Percentiles rank a stretch among this genome's conserved stretches.
phyloP scores from a whole-genome alignment of 2,888 invertebrate species.

The Athetis lepigone region DNA sequence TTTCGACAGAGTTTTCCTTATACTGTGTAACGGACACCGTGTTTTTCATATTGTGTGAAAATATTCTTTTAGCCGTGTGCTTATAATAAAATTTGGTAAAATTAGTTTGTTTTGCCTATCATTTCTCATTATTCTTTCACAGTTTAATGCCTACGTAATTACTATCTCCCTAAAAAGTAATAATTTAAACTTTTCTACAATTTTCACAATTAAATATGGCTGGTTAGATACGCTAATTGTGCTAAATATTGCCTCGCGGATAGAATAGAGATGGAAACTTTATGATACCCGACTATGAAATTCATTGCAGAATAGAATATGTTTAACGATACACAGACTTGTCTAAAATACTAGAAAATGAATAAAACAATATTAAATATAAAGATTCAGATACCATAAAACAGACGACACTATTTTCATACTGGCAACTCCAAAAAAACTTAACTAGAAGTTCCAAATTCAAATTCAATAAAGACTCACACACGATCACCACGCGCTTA shows the following conservation, averaged over 20 bases:
- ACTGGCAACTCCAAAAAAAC: neutral
- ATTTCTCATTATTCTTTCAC: slow-evolving; percentile 4
- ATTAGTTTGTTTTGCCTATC: neutral
- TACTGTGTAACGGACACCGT: slow-evolving; percentile 62
- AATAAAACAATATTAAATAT: too few species aligned
- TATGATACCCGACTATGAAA: too few species aligned
- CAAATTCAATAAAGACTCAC: slow-evolving; percentile 40
- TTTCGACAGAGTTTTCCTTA: slow-evolving; percentile 81
- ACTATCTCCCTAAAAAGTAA: neutral
- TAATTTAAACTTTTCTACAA: too few species aligned
- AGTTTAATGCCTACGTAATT: neutral
- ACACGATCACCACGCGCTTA: slow-evolving; percentile 13
- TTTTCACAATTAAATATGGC: too few species aligned
- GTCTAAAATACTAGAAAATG: too few species aligned
- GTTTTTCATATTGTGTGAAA: slow-evolving; percentile 43
- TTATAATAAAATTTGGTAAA: slow-evolving; percentile 14
- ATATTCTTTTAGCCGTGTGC: slow-evolving; percentile 12
- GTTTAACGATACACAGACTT: too few species aligned
- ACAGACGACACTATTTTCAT: neutral
- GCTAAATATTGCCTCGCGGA: too few species aligned
- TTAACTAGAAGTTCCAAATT: slow-evolving; percentile 33
- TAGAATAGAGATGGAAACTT: too few species aligned
- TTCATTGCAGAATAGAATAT: too few species aligned
- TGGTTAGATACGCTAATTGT: too few species aligned
- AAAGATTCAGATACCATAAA: too few species aligned